phyloP scores from a whole-genome alignment of 2,888 invertebrate species.

The Oxytorus armatus region DNA sequence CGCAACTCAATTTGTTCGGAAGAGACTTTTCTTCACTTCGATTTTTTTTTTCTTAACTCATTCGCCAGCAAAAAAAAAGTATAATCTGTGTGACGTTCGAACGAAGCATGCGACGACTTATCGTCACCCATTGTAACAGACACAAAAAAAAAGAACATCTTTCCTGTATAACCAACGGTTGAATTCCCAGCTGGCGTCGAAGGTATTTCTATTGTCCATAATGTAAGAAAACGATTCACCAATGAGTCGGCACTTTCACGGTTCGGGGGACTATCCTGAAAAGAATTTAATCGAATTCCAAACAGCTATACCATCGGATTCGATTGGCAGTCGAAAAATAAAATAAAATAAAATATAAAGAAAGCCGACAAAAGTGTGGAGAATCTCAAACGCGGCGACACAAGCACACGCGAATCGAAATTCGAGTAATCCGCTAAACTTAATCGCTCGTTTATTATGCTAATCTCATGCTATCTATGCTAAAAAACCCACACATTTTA shows the following conservation, averaged over 20 bases:
- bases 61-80: slow-evolving; percentile 43
- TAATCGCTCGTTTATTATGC: slow-evolving; percentile 64
- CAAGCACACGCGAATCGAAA: slow-evolving; percentile 32
- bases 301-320: slow-evolving; percentile 38
- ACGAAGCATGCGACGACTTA: slow-evolving; percentile 10
- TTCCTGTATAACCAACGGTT: slow-evolving; percentile 2
- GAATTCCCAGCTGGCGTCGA: slow-evolving; percentile 28
- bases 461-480: slow-evolving; percentile 57
- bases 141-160: slow-evolving; percentile 23
- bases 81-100: not conserved
- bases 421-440: slow-evolving; percentile 59
- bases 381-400: slow-evolving; percentile 20
- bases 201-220: slow-evolving; percentile 52
- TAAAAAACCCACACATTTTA: slow-evolving; percentile 47
- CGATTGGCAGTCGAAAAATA: slow-evolving; percentile 25
- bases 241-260: slow-evolving; percentile 39
- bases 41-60: slow-evolving; percentile 26
- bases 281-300: slow-evolving; percentile 61
- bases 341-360: not conserved
- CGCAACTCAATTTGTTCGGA: too few species aligned
- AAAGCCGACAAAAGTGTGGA: not conserved
- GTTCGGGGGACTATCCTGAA: slow-evolving; percentile 27
- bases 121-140: slow-evolving; percentile 48
- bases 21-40: not conserved
- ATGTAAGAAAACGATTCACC: slow-evolving; percentile 27